Evolutionary conservation across 1,140 invertebrate species (phyloP), one percentile per base, ranked within the genome.

Genomic region (Neuroterus valhalla): DNA sequence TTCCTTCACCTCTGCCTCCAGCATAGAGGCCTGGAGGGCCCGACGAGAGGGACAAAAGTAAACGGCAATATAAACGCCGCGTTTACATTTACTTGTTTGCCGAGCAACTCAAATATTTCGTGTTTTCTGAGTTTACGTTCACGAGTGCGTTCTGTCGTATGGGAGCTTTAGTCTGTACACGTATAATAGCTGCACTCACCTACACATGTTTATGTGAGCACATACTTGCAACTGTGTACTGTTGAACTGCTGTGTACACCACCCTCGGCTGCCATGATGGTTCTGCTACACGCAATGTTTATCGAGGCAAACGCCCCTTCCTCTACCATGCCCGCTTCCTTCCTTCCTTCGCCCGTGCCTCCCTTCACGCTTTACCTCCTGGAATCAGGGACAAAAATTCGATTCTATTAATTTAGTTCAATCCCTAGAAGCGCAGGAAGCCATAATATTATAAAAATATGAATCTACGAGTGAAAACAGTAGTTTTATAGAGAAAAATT

Each of bases 1-100:
- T 70, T 78, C 74, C 77, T 74, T 75, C 74, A 17, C 23, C 52
- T 23, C 48, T 74, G 19, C 74, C 42, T 72, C 67, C 70, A 78
- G 75, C 68, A 12, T 71, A 44, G 76, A 68, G 68, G 76, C 68
- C 76, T 77, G 68, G 75, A 72, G 73, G 83, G 72, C 77, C 81
- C 75, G 72, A 78, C 55, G 79, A 83, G 78, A 79, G 83, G 82
- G 83, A 82, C 84, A 85, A 90, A 87, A 89, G 87, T 87, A 90
- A 89, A 89, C 89, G 87, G 17, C 80, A 87, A 80, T 85, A 87
- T 87, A 89, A 88, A 86, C 88, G 83, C 74, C 72, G 84, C 83
- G 88, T 89, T 90, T 90, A 87, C 89, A 89, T 90, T 89, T 82
- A 87, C 88, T 84, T 90, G 87, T 90, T 90, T 90, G 87, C 84